Evolutionary conservation across 92 coral and sea anemone species (phyloP).

Genomic region (Palythoa grandiflora): DNA sequence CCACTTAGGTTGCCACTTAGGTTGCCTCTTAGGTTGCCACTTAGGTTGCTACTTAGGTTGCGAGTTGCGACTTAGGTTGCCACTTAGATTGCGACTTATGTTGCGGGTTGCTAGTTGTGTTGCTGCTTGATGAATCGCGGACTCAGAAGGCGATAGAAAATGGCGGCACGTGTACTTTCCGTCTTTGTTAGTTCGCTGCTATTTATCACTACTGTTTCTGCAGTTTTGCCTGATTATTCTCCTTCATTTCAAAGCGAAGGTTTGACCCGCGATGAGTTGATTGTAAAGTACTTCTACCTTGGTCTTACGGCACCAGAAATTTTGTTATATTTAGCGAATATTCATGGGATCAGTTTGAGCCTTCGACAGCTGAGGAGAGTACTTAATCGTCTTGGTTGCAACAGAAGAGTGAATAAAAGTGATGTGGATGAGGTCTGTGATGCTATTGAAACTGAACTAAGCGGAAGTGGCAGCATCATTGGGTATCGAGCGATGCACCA

Average conservation of each 20-base stretch:
- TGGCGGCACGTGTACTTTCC: slow-evolving; percentile 29
- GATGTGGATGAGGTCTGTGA: slow-evolving; percentile 38
- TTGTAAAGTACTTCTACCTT: slow-evolving; percentile 30
- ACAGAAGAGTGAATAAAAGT: slow-evolving; percentile 39
- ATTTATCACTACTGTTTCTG: slow-evolving; percentile 20
- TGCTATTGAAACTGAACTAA: slow-evolving; percentile 53
- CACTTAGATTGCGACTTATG: too few relatives aligned
- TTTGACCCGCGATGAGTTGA: slow-evolving; percentile 28
- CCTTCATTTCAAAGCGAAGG: not conserved
- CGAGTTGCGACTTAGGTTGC: too few relatives aligned
- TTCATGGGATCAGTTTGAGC: slow-evolving; percentile 56
- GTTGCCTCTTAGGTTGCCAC: too few relatives aligned
- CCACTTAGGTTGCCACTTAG: too few relatives aligned
- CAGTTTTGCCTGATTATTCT: slow-evolving; percentile 29
- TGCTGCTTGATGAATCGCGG: too few relatives aligned
- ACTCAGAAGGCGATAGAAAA: not conserved
- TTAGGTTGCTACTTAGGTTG: too few relatives aligned
- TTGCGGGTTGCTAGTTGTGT: not conserved
- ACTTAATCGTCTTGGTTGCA: slow-evolving; percentile 42
- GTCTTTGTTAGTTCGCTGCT: slow-evolving; percentile 28
- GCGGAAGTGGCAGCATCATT: slow-evolving; percentile 54
- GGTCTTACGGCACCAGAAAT: slow-evolving; percentile 36
- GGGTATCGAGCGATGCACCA: slow-evolving; percentile 46
- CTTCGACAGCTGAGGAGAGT: slow-evolving; percentile 56
- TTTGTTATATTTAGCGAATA: slow-evolving; percentile 24